phyloP scores from a whole-genome alignment of 2,888 invertebrate species.

The Eupithecia inturbata region DNA sequence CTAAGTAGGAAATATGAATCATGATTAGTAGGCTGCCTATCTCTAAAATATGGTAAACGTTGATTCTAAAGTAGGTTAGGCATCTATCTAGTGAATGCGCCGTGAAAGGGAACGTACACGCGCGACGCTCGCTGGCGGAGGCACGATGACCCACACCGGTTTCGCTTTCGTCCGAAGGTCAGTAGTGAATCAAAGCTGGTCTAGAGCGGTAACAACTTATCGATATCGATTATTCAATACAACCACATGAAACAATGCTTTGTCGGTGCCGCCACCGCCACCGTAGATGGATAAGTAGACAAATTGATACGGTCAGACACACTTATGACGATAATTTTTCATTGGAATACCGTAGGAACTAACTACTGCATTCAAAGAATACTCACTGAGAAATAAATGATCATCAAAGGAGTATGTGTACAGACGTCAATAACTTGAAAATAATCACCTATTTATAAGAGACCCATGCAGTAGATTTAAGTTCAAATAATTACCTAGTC shows the following conservation, averaged over 20 bases:
- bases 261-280: no score
- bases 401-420: not conserved
- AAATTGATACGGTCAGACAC: not conserved
- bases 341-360: not conserved
- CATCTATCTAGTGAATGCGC: constrained; percentile 32
- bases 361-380: not conserved
- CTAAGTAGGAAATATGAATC: no score
- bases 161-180: constrained; percentile 82
- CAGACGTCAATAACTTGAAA: no score
- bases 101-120: constrained; percentile 59
- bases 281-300: not conserved
- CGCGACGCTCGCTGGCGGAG: constrained; percentile 37
- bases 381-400: not conserved
- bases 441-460: not conserved
- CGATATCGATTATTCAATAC: constrained; percentile 16
- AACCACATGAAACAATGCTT: not conserved
- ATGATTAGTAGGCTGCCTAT: no score
- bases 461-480: not conserved
- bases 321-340: not conserved
- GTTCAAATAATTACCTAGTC: no score
- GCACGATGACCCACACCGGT: constrained; percentile 79
- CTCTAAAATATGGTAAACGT: not conserved
- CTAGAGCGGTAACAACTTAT: constrained; percentile 24
- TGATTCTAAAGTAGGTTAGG: not conserved
- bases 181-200: constrained; percentile 67